A percentile compares a stretch with the other conserved stretches of the same genome.
Evolutionary conservation across 2,888 invertebrate species (phyloP).

Genomic region (Mythimna pallens): DNA sequence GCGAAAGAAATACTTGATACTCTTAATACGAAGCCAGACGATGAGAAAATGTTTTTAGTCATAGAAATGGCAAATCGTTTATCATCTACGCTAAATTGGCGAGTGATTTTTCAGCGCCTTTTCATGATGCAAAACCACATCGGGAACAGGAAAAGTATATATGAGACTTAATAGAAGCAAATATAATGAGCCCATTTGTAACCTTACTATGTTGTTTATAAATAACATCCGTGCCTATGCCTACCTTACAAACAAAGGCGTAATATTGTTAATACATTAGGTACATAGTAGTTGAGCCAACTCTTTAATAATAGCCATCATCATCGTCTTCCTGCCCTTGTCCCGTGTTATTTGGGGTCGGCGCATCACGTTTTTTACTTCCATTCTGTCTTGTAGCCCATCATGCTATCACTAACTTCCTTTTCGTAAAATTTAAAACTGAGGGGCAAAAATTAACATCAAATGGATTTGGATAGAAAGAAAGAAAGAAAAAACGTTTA

Average conservation of each 20-base stretch:
- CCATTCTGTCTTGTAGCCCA: no score
- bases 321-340: no score
- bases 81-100: constrained; percentile 16
- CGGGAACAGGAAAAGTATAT: constrained; percentile 31
- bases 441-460: no score
- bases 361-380: no score
- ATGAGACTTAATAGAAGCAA: constrained; percentile 5
- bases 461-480: no score
- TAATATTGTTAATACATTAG: constrained; percentile 5
- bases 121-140: background rate
- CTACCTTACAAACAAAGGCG: constrained; percentile 25
- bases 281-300: background rate
- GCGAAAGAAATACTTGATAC: constrained; percentile 17
- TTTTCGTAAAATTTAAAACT: background rate
- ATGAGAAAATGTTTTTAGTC: constrained; percentile 16
- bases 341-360: no score
- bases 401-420: background rate
- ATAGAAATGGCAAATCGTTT: constrained; percentile 14
- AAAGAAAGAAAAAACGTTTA: no score
- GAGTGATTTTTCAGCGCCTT: constrained; percentile 3
- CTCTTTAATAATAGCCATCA: background rate
- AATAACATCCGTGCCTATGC: constrained; percentile 7
- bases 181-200: constrained; percentile 4
- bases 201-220: constrained; percentile 4
- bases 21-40: constrained; percentile 6